Conservation (phyloP, 2,113 vertebrate species). For the Vulpes ferrilata region DNA sequence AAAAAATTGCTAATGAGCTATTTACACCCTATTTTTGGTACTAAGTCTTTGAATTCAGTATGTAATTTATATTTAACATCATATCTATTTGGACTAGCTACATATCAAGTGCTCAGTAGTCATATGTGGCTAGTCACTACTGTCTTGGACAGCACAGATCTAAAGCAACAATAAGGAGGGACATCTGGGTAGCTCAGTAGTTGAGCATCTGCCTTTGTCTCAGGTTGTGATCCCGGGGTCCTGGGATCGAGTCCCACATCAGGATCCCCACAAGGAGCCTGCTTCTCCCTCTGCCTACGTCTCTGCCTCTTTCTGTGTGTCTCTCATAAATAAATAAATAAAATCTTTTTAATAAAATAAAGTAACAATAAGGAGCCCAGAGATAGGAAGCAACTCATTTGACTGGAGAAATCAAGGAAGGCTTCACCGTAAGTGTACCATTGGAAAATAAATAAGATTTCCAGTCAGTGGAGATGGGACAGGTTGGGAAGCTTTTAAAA, state of each 20-base stretch:
- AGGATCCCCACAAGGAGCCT: too few relatives aligned
- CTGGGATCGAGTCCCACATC: too few relatives aligned
- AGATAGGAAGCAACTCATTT: background rate
- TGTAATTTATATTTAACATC: constrained; percentile 2
- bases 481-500: background rate
- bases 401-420: background rate
- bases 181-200: too few relatives aligned
- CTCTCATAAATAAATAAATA: too few relatives aligned
- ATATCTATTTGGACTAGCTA: background rate
- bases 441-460: constrained; percentile 26
- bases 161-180: background rate
- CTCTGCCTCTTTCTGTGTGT: too few relatives aligned
- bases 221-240: too few relatives aligned
- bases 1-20: constrained; percentile 47
- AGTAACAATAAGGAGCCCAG: background rate
- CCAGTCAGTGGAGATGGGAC: background rate
- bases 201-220: too few relatives aligned
- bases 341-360: too few relatives aligned
- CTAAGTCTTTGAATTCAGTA: background rate
- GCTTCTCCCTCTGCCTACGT: too few relatives aligned
- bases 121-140: background rate
- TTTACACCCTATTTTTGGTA: background rate
- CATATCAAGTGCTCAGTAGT: background rate
- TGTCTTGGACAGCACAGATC: background rate
- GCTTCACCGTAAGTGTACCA: background rate